Conservation (phyloP, 2,113 vertebrate species). For the Seriola dumerili region DNA sequence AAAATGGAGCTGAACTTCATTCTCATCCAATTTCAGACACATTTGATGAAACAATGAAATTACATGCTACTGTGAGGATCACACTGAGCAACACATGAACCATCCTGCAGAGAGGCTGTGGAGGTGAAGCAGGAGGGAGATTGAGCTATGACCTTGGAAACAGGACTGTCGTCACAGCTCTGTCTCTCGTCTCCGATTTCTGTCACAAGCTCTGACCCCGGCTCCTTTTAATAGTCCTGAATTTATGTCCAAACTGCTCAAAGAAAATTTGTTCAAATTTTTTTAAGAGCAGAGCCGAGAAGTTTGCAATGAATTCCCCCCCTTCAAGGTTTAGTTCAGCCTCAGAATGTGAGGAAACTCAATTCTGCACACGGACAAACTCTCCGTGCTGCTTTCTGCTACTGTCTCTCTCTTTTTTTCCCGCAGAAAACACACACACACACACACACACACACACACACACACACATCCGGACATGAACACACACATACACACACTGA, state of each 20-base stretch:
- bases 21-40: constrained; percentile 38
- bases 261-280: constrained; percentile 11
- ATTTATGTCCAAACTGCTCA: constrained; percentile 50
- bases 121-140: constrained; percentile 31
- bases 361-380: constrained; percentile 29
- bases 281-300: constrained; percentile 22
- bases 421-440: constrained; percentile 11
- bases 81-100: background rate
- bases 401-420: background rate
- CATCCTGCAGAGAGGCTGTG: constrained; percentile 19
- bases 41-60: constrained; percentile 60
- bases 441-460: constrained; percentile 33
- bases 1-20: constrained; percentile 17
- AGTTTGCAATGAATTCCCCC: constrained; percentile 3
- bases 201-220: constrained; percentile 13
- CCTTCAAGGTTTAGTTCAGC: constrained; percentile 42
- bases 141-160: constrained; percentile 61
- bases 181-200: constrained; percentile 44
- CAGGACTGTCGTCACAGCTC: constrained; percentile 17
- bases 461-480: constrained; percentile 29
- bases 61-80: constrained; percentile 19
- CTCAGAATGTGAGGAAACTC: constrained; percentile 51
- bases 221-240: constrained; percentile 17
- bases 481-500: constrained; percentile 4
- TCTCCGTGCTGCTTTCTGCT: constrained; percentile 14